Evolutionary conservation across 2,113 vertebrate species (phyloP).

Genomic region (Pterocles burchelli): DNA sequence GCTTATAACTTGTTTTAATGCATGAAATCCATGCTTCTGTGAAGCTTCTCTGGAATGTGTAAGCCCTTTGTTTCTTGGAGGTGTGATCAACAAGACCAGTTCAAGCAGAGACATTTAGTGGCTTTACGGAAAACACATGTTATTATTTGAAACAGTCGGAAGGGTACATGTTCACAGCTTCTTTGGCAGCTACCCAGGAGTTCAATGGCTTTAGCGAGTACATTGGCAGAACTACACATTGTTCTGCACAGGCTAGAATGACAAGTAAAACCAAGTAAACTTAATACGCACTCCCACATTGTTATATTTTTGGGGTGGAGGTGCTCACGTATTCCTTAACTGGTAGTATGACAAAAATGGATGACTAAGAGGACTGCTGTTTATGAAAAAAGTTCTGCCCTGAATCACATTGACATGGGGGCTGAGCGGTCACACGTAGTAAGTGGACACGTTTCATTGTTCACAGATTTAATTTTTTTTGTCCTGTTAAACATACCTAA

Average conservation of each 20-base stretch:
- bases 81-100: neutral
- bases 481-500: neutral
- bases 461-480: neutral
- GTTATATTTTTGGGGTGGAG: neutral
- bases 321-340: neutral
- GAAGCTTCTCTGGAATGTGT: neutral
- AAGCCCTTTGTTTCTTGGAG: neutral
- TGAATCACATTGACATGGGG: neutral
- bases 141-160: neutral
- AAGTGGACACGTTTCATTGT: neutral
- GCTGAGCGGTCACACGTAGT: neutral
- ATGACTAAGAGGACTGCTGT: neutral
- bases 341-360: neutral
- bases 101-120: neutral
- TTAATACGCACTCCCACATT: neutral
- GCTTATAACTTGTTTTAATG: neutral
- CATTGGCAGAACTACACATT: neutral
- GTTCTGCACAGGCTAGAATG: neutral
- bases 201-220: neutral
- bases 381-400: neutral
- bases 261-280: neutral
- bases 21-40: neutral
- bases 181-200: neutral
- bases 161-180: neutral
- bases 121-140: neutral